These are phyloP conservation scores for Bemisia tabaci DNA, from an alignment of 1,140 invertebrate genomes.

Conservation along the genomic window DNA sequence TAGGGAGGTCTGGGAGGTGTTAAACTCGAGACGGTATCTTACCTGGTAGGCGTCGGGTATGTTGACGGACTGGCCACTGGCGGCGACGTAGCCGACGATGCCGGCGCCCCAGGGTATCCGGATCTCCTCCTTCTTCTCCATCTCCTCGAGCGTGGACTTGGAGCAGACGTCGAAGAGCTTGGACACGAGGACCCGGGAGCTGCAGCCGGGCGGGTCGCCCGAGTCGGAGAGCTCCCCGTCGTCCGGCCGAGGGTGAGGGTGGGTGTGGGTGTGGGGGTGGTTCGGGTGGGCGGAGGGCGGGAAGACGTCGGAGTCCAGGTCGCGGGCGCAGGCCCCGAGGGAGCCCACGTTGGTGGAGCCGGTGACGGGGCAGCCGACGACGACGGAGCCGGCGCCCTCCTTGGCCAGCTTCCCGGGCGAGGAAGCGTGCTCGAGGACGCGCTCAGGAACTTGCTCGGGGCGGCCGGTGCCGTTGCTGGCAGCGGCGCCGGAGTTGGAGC, in stretches of 20 bases:
- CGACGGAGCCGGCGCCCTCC: slow-evolving; percentile 13
- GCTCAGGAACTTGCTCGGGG: neutral
- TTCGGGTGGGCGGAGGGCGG: neutral
- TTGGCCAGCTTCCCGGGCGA: neutral
- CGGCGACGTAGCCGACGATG: slow-evolving; percentile 85
- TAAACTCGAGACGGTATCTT: slow-evolving; percentile 25
- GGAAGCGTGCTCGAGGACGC: neutral
- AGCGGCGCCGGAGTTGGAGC: neutral
- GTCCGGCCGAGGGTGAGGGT: slow-evolving; percentile 5
- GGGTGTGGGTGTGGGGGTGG: slow-evolving; percentile 1
- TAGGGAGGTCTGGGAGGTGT: neutral
- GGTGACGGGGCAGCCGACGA: slow-evolving; percentile 16
- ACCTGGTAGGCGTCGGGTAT: slow-evolving; percentile 93
- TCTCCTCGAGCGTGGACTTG: slow-evolving; percentile 74
- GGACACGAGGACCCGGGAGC: slow-evolving; percentile 59
- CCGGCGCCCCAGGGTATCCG: slow-evolving; percentile 79
- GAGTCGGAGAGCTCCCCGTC: neutral
- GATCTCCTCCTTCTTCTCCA: slow-evolving; percentile 84
- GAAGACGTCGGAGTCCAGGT: neutral
- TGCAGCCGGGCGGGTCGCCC: slow-evolving; percentile 20
- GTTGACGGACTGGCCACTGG: slow-evolving; percentile 82
- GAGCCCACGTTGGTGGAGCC: slow-evolving; percentile 18
- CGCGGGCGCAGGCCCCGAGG: neutral
- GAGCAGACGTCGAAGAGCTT: slow-evolving; percentile 90
- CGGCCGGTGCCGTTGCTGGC: slow-evolving; percentile 3